Evolutionary conservation across 2,888 invertebrate species (phyloP), one percentile per base, ranked within the genome.

Genomic region (Hemistola chrysoprasaria): DNA sequence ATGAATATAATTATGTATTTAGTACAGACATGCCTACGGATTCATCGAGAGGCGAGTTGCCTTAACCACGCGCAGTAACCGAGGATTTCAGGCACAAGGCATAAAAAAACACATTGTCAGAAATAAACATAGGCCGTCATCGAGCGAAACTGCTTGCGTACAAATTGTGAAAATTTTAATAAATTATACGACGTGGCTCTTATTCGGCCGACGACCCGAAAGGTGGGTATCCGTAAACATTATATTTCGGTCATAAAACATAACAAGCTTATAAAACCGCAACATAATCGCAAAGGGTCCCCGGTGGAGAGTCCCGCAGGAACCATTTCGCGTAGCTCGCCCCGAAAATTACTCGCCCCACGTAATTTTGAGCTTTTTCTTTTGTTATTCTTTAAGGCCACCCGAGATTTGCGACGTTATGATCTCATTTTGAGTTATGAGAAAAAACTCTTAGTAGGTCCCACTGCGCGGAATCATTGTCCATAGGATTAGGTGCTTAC

Each of bases 381-480:
- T 80, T 85, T 85, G 82, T 85, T 84, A 84, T 86, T 81, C 83
- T 80, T 82, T 76, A 75, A 75, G 72, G 71, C 76, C 83, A 70
- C 78, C 70, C 67, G 86, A 82, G 85, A 76, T 77, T 80, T 71
- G 78, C 78, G 75, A 80, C 78, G 83, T 84, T 86, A 87, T 84
- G 84, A 86, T 86, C 85, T 84, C 86, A 85, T 86, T 86, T 82
- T 84, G 78, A 86, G 84, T 84, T 85, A 86, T 81, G 82, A 81
- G 81, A 76, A 75, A 80, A 83, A 85, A 79, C 82, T 84, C 84
- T 80, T 78, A 82, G 79, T 69, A 71, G 71, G 76, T 75, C 77
- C 77, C 76, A 62, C 59, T 58, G 68, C 70, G 68, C 56, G 72
- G 67, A 75, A 81, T 83, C 74, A 82, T 85, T 83, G 84, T 78